A percentile compares a stretch with the other conserved stretches of the same genome.
Evolutionary conservation across 1,140 invertebrate genomes (phyloP).

Genomic region (Nomia melanderi): DNA sequence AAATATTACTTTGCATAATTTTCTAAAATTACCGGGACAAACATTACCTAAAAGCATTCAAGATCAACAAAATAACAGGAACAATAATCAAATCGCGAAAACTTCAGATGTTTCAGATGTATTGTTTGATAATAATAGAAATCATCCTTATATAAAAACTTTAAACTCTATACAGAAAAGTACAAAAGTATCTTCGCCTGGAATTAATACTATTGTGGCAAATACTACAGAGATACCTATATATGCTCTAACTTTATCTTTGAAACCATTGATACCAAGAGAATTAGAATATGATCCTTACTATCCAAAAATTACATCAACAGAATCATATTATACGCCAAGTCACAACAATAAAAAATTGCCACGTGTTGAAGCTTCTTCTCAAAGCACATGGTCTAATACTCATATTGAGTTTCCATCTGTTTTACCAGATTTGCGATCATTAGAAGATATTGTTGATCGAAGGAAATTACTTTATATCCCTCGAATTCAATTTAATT

Average conservation of each 20-base stretch:
- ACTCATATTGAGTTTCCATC: conserved; percentile 64
- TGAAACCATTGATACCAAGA: conserved; percentile 60
- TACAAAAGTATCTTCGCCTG: neutral
- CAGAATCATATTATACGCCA: conserved; percentile 69
- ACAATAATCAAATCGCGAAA: neutral
- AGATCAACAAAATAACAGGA: neutral
- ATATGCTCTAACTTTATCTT: conserved; percentile 57
- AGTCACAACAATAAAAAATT: neutral
- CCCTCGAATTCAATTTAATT: conserved; percentile 50
- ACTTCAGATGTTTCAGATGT: neutral
- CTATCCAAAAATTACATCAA: conserved; percentile 68
- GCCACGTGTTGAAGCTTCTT: neutral
- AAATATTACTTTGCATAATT: neutral
- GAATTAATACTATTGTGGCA: neutral
- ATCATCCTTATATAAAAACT: conserved; percentile 68
- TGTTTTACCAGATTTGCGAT: conserved; percentile 70
- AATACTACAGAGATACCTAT: conserved; percentile 65
- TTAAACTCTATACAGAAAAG: conserved; percentile 68
- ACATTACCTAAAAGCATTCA: neutral
- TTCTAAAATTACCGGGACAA: neutral
- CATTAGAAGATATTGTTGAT: conserved; percentile 72
- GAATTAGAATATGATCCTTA: conserved; percentile 72
- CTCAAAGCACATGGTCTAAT: neutral
- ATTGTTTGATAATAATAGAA: conserved; percentile 36
- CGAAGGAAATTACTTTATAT: conserved; percentile 73